These are phyloP conservation scores for Elephas maximus DNA, from an alignment of 2,113 vertebrate species.

Conservation along the genomic window DNA sequence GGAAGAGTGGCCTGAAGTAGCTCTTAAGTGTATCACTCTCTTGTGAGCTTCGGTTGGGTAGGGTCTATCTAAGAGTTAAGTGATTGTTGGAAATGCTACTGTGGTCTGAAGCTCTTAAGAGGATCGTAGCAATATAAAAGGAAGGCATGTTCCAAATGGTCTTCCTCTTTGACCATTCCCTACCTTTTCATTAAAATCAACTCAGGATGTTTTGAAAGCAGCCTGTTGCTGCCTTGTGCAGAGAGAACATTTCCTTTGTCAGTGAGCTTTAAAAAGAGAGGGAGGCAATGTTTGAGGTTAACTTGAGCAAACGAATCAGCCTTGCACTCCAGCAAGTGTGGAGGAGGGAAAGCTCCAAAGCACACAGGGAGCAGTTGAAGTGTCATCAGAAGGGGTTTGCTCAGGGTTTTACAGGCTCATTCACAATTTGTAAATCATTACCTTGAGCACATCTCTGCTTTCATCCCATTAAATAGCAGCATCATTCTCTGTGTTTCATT, in stretches of 20 bases:
- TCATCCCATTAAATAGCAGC: conserved; percentile 53
- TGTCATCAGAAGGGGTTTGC: background rate
- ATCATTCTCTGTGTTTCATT: background rate
- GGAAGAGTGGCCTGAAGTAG: background rate
- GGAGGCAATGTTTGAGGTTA: background rate
- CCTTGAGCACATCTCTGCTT: background rate
- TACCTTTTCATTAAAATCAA: conserved; percentile 26
- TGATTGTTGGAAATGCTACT: background rate
- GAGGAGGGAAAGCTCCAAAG: background rate
- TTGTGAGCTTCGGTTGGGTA: background rate
- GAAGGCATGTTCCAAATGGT: background rate
- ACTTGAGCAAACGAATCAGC: conserved; percentile 34
- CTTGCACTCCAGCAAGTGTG: background rate
- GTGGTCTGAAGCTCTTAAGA: background rate
- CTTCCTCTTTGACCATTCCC: background rate
- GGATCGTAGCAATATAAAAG: background rate
- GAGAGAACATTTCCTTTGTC: background rate
- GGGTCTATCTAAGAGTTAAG: background rate
- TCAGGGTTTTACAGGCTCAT: background rate
- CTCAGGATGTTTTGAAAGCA: background rate
- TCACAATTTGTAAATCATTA: conserved; percentile 37
- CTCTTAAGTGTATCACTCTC: background rate
- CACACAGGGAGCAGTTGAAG: background rate
- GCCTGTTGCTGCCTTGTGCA: background rate
- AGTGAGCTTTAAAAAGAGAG: background rate